Percentiles rank a stretch among this genome's conserved stretches.
phyloP scores from a whole-genome alignment of 1,140 invertebrate genomes.

The Drosophila rufa region DNA sequence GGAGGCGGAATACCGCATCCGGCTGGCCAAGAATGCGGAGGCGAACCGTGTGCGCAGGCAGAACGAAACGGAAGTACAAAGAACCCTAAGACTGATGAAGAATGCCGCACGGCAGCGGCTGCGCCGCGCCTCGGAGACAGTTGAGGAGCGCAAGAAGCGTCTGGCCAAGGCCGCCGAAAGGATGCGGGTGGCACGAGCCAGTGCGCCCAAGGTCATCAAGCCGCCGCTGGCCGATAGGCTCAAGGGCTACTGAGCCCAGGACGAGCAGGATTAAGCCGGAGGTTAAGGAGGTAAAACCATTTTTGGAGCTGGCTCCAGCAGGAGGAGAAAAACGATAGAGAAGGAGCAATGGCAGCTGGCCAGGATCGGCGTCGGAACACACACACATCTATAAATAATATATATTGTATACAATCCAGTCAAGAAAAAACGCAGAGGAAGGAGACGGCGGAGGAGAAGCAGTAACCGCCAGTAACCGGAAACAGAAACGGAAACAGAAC shows the following conservation, averaged over 20 bases:
- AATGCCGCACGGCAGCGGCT: conserved; percentile 82
- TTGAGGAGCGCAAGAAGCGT: conserved; percentile 86
- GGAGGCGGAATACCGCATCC: conserved; percentile 79
- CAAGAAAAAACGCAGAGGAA: not conserved
- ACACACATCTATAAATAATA: conserved; percentile 62
- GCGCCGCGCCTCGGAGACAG: conserved; percentile 85
- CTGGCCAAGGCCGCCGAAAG: conserved; percentile 85
- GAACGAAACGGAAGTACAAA: conserved; percentile 85
- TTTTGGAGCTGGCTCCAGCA: conserved; percentile 45
- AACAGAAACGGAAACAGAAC: conserved; percentile 1
- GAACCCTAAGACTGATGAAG: conserved; percentile 85
- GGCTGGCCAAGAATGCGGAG: conserved; percentile 82
- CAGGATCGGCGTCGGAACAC: conserved; percentile 50
- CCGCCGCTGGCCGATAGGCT: conserved; percentile 81
- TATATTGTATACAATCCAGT: conserved; percentile 56
- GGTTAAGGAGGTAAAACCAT: not conserved
- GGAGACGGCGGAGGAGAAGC: not conserved
- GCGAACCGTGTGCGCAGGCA: conserved; percentile 83
- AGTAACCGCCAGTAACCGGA: too few species aligned
- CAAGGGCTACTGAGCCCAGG: conserved; percentile 71
- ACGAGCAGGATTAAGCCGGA: conserved; percentile 1
- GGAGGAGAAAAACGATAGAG: not conserved
- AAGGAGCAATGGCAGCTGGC: conserved; percentile 15
- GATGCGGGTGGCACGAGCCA: conserved; percentile 76
- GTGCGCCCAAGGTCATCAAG: conserved; percentile 81